These are phyloP conservation scores for Tragulus kanchil DNA, from an alignment of 2,113 vertebrate species.

Conservation along the genomic window DNA sequence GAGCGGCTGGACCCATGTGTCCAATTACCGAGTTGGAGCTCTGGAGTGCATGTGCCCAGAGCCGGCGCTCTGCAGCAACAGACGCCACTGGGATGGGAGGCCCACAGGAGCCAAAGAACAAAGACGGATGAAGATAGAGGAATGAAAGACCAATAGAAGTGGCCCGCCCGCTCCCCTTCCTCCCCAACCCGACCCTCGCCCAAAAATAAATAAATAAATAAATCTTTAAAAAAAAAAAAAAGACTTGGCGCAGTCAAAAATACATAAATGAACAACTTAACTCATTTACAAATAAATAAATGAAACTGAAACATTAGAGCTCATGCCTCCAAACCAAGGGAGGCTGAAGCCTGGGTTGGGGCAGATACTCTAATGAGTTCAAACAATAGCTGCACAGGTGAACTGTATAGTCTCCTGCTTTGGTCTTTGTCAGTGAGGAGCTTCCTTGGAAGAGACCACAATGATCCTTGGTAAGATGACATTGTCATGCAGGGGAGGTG, in stretches of 20 bases:
- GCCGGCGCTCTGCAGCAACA: no score
- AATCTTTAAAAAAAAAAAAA: no score
- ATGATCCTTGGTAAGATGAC: neutral
- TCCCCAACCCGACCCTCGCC: no score
- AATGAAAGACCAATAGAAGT: no score
- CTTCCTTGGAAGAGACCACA: neutral
- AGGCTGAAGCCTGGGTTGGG: neutral
- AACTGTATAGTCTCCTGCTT: neutral
- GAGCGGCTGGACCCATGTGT: no score
- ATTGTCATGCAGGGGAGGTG: neutral
- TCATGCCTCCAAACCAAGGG: neutral
- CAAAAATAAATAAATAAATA: no score
- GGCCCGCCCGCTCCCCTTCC: no score
- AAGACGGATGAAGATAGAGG: no score
- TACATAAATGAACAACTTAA: neutral
- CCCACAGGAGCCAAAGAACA: no score
- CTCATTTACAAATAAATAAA: neutral
- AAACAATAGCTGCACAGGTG: fast-evolving
- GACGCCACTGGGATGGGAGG: no score
- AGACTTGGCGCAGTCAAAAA: neutral
- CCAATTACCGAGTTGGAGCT: no score
- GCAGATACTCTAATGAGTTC: neutral
- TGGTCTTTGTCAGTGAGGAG: neutral
- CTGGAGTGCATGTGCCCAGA: no score
- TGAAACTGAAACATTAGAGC: neutral